Conservation (phyloP, 2,797 vertebrate genomes). For the Nothura maculosa region DNA sequence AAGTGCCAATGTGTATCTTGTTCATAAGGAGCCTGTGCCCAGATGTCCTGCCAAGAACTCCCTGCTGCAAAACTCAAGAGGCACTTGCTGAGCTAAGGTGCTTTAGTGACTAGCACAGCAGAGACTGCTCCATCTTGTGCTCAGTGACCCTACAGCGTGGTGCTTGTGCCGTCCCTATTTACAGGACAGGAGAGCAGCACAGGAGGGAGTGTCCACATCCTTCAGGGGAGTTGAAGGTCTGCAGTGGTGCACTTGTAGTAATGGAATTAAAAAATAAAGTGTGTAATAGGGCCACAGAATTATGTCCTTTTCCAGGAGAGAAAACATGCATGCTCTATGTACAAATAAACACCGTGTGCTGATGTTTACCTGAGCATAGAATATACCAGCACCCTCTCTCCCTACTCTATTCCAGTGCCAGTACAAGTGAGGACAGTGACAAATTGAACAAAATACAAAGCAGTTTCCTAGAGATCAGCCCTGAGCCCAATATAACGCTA, state of each 20-base stretch:
- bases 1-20: not conserved
- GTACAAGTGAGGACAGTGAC: not conserved
- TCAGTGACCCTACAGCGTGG: accelerated
- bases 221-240: not conserved
- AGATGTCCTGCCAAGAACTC: accelerated
- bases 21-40: not conserved
- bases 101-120: not conserved
- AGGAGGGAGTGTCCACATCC: not conserved
- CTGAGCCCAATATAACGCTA: constrained; percentile 13
- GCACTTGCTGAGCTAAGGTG: not conserved
- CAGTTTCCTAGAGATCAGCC: constrained; percentile 45
- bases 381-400: constrained; percentile 11
- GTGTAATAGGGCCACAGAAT: not conserved
- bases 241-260: not conserved
- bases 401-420: constrained; percentile 12
- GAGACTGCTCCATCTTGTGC: not conserved
- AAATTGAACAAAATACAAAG: constrained; percentile 8
- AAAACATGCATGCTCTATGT: not conserved
- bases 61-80: not conserved
- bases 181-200: not conserved
- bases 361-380: not conserved
- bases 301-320: not conserved
- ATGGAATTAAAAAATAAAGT: not conserved
- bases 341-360: not conserved
- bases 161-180: not conserved